Percentiles rank a stretch among this genome's conserved stretches.
phyloP scores from a whole-genome alignment of 2,797 vertebrate species.

The Molothrus aeneus region DNA sequence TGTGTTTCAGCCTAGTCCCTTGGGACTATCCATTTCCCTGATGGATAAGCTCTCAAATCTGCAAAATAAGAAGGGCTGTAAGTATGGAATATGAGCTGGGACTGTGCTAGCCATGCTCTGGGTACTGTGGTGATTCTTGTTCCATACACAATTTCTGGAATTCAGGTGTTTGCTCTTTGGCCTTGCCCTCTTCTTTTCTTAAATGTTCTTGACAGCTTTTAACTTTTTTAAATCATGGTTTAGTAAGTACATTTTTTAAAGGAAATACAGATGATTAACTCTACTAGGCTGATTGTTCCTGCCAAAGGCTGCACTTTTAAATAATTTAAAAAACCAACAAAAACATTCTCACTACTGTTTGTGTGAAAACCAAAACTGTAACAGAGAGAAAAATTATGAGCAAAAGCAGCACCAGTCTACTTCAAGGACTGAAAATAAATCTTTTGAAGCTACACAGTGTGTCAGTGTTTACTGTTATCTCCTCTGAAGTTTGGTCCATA shows the following conservation, averaged over 20 bases:
- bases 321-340: background rate
- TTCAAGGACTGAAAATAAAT: slow-evolving; percentile 54
- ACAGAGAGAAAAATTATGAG: background rate
- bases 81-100: background rate
- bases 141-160: background rate
- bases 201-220: slow-evolving; percentile 39
- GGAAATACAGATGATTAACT: slow-evolving; percentile 37
- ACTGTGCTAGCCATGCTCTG: background rate
- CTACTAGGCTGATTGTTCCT: slow-evolving; percentile 37
- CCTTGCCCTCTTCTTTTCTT: background rate
- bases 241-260: slow-evolving; percentile 36
- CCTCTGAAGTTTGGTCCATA: background rate
- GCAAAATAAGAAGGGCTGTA: background rate
- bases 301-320: slow-evolving; percentile 58
- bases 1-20: background rate
- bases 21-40: background rate
- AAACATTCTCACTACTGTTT: slow-evolving; percentile 1
- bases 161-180: slow-evolving; percentile 23
- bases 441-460: slow-evolving; percentile 6
- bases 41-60: background rate
- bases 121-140: background rate
- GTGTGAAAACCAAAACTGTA: slow-evolving; percentile 40
- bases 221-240: slow-evolving; percentile 25
- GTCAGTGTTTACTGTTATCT: slow-evolving; percentile 1
- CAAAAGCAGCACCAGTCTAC: slow-evolving; percentile 10